phyloP scores from a whole-genome alignment of 1,140 invertebrate genomes.

The Yoshiicerus persimilis region DNA sequence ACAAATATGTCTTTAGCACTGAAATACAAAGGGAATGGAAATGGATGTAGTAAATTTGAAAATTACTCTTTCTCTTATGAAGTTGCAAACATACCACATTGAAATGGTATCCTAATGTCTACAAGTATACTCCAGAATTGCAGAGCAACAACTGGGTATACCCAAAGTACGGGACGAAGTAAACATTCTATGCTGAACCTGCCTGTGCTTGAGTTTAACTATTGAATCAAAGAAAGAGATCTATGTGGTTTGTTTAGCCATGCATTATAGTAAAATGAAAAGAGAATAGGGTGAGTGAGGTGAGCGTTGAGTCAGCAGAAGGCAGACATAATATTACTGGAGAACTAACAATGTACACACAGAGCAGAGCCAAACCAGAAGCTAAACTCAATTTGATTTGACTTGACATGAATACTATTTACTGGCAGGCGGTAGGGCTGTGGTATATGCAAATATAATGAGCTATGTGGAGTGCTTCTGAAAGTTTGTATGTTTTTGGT shows the following conservation, averaged over 20 bases:
- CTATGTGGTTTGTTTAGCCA: neutral
- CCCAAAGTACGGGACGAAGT: no score
- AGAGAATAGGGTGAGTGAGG: neutral
- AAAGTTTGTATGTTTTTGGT: neutral
- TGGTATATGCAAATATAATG: neutral
- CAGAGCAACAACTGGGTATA: no score
- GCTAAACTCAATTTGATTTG: neutral
- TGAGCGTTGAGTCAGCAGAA: neutral
- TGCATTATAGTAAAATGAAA: neutral
- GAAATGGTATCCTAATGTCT: no score
- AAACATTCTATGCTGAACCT: no score
- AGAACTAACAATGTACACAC: neutral
- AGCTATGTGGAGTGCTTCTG: neutral
- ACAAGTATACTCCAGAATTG: no score
- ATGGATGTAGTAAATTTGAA: neutral
- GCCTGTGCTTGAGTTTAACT: neutral
- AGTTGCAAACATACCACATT: no score
- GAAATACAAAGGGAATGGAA: neutral
- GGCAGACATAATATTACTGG: neutral
- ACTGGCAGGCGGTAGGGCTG: neutral
- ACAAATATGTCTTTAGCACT: neutral
- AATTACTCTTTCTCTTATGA: no score
- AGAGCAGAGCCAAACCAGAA: neutral
- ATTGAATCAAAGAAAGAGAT: neutral
- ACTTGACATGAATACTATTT: neutral